Conservation (phyloP, 2,888 invertebrate species). For the Tortricodes alternella region DNA sequence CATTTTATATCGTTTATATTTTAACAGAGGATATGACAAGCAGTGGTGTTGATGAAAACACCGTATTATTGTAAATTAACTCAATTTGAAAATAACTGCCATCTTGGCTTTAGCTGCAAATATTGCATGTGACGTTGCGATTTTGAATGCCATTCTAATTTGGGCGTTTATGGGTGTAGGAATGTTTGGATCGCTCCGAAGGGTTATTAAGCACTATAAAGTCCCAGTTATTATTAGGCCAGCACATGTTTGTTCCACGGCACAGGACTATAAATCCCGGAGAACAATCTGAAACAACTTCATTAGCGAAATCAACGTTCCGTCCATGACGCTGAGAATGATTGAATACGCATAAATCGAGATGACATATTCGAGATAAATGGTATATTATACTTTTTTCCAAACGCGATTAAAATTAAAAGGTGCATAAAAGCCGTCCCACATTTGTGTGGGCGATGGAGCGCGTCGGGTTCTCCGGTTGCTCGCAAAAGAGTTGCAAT, state of each 20-base stretch:
- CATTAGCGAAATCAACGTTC: constrained; percentile 66
- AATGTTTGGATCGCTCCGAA: constrained; percentile 60
- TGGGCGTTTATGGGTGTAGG: constrained; percentile 48
- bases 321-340: constrained; percentile 48
- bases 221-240: constrained; percentile 71
- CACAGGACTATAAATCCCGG: constrained; percentile 65
- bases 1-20: no score
- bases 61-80: no score
- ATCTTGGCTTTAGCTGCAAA: constrained; percentile 25
- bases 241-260: constrained; percentile 69
- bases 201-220: constrained; percentile 64
- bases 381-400: constrained; percentile 43
- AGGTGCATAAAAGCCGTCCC: constrained; percentile 41
- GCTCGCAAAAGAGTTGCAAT: constrained; percentile 70
- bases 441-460: constrained; percentile 60
- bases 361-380: constrained; percentile 41
- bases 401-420: constrained; percentile 45
- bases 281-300: constrained; percentile 71
- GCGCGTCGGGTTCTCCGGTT: constrained; percentile 65
- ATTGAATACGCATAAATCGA: constrained; percentile 50
- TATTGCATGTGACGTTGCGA: constrained; percentile 19
- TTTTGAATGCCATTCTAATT: constrained; percentile 36
- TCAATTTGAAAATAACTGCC: no score
- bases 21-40: no score
- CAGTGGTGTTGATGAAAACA: no score